phyloP scores from a whole-genome alignment of 2,797 vertebrate species.

The Centropyge bicolor region DNA sequence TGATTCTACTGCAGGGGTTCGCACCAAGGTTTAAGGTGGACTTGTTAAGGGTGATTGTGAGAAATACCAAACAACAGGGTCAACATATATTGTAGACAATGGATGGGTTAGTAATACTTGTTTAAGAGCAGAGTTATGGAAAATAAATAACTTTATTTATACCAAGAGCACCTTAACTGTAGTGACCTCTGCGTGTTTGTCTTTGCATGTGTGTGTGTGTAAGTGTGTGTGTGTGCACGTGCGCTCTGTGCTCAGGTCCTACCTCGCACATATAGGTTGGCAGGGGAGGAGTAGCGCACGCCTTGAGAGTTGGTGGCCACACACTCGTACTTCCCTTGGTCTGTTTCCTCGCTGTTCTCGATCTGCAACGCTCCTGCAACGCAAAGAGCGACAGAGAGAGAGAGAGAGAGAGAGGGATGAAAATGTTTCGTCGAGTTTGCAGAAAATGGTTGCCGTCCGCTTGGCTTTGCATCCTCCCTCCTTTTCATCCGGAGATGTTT shows the following conservation, averaged over 20 bases:
- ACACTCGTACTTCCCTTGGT: slow-evolving; percentile 99
- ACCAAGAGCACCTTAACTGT: slow-evolving; percentile 44
- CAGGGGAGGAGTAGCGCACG: slow-evolving; percentile 97
- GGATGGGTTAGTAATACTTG: slow-evolving; percentile 81
- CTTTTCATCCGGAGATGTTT: slow-evolving; percentile 39
- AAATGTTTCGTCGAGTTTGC: slow-evolving; percentile 27
- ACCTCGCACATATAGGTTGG: slow-evolving; percentile 99
- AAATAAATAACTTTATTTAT: slow-evolving; percentile 54
- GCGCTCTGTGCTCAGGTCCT: slow-evolving; percentile 83
- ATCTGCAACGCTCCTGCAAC: slow-evolving; percentile 95
- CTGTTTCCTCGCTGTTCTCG: slow-evolving; percentile 97
- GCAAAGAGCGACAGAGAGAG: slow-evolving; percentile 51
- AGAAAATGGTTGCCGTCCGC: slow-evolving; percentile 28
- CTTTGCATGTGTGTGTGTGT: slow-evolving; percentile 39
- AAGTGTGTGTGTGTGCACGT: slow-evolving; percentile 38
- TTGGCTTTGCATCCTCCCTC: slow-evolving; percentile 37
- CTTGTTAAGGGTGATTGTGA: slow-evolving; percentile 77
- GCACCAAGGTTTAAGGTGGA: slow-evolving; percentile 79
- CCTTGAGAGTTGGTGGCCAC: slow-evolving; percentile 97
- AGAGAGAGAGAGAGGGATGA: slow-evolving; percentile 28
- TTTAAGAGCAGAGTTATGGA: slow-evolving; percentile 66
- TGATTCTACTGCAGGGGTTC: slow-evolving; percentile 28
- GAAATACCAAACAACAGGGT: slow-evolving; percentile 76
- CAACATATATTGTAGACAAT: slow-evolving; percentile 80
- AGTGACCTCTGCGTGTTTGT: slow-evolving; percentile 40